Percentiles rank a stretch among this genome's conserved stretches.
phyloP scores from a whole-genome alignment of 2,888 invertebrate genomes.

The Cheilosia vulpina region DNA sequence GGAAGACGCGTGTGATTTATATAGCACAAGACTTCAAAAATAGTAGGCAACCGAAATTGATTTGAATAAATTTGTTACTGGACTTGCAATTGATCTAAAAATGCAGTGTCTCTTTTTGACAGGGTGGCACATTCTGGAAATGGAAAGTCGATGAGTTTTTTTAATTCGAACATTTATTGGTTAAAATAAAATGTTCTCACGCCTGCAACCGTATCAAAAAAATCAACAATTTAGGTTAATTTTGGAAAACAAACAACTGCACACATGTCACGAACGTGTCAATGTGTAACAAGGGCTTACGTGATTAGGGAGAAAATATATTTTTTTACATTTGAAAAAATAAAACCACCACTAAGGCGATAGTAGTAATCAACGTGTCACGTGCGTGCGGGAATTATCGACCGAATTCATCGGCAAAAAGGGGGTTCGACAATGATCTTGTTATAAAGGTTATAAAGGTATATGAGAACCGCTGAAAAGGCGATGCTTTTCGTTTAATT shows the following conservation, averaged over 20 bases:
- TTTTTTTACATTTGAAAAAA: conserved; percentile 7
- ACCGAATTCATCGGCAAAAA: conserved; percentile 23
- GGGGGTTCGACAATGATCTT: conserved; percentile 12
- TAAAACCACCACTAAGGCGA: conserved; percentile 28
- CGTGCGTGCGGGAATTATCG: conserved; percentile 58
- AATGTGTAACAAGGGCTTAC: conserved; percentile 43
- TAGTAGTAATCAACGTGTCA: conserved; percentile 47
- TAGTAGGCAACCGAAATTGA: neutral
- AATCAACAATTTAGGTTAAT: conserved; percentile 18
- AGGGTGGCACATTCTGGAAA: neutral
- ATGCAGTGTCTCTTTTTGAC: neutral
- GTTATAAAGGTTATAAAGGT: neutral
- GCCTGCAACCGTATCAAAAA: neutral
- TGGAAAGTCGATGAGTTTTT: neutral
- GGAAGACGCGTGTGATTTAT: conserved; percentile 31
- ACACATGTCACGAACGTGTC: conserved; percentile 50
- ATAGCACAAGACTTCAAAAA: neutral
- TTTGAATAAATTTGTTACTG: conserved; percentile 35
- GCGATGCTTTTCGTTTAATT: conserved; percentile 19
- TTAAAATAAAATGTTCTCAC: conserved; percentile 28
- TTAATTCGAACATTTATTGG: too few relatives aligned
- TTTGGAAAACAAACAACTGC: conserved; percentile 48
- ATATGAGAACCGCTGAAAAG: conserved; percentile 17
- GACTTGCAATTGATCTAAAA: conserved; percentile 30
- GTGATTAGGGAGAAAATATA: conserved; percentile 36